phyloP scores from a whole-genome alignment of 2,113 vertebrate genomes.

The Scomber japonicus region DNA sequence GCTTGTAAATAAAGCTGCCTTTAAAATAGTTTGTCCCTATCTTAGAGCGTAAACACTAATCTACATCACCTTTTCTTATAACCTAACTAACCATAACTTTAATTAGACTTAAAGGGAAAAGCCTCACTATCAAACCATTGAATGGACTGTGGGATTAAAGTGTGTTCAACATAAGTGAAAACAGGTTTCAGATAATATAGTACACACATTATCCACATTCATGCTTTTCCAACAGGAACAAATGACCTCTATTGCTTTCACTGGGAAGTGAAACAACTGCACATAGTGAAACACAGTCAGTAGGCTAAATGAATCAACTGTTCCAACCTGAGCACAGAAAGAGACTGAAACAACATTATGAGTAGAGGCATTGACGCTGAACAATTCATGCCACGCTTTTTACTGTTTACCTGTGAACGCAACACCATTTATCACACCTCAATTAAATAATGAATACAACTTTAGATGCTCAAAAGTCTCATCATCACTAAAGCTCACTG shows the following conservation, averaged over 20 bases:
- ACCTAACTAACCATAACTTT: no score
- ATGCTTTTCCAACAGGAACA: constrained; percentile 20
- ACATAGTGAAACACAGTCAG: neutral
- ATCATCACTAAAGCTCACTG: neutral
- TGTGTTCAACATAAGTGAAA: neutral
- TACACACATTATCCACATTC: neutral
- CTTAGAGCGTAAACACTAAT: neutral
- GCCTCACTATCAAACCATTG: neutral
- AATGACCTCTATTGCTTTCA: constrained; percentile 15
- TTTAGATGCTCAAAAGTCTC: fast-evolving
- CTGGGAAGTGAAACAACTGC: constrained; percentile 28
- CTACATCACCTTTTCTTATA: neutral
- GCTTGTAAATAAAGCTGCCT: no score
- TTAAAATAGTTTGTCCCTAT: no score
- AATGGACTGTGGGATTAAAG: neutral
- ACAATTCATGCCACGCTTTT: neutral
- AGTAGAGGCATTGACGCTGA: neutral
- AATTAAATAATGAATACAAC: neutral
- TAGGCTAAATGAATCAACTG: constrained; percentile 2
- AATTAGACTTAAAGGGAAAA: neutral
- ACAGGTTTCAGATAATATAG: neutral
- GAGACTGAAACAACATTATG: neutral
- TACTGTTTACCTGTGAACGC: constrained; percentile 48
- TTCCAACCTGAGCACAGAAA: neutral
- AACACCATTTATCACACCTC: neutral